phyloP scores from a whole-genome alignment of 2,888 invertebrate species.

The Callyntrura guangdongensis region DNA sequence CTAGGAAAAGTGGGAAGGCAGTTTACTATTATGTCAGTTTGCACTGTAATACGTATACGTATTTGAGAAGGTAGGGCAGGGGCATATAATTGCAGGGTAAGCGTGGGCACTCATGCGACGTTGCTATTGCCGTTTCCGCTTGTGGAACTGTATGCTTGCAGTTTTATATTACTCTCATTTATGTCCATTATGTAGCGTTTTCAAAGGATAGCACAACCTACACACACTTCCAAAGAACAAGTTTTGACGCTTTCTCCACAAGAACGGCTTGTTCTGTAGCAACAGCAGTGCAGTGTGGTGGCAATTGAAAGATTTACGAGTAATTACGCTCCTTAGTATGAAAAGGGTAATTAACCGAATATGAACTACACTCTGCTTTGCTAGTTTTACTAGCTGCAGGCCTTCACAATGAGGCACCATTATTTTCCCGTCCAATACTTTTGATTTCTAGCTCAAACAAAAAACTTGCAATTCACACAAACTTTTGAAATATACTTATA shows the following conservation, averaged over 20 bases:
- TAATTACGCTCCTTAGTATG: constrained; percentile 57
- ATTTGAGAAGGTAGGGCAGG: neutral
- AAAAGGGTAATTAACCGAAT: constrained; percentile 62
- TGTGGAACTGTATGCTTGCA: neutral
- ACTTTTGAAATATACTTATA: neutral
- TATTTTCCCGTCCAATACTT: neutral
- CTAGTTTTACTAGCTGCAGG: neutral
- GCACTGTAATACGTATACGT: neutral
- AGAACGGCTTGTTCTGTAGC: neutral
- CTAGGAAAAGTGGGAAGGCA: neutral
- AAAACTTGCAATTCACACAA: neutral
- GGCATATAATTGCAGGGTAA: neutral
- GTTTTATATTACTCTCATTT: neutral
- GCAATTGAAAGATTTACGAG: constrained; percentile 66
- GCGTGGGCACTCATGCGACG: neutral
- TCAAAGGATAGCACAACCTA: neutral
- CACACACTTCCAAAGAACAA: no score
- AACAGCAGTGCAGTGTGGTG: constrained; percentile 28
- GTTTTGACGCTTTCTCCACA: neutral
- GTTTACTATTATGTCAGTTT: no score
- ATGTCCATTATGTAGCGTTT: neutral
- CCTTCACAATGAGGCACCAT: neutral
- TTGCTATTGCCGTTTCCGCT: neutral
- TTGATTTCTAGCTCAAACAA: neutral
- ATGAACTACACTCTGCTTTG: neutral